phyloP scores from a whole-genome alignment of 2,888 invertebrate species.

The Podotricha telesiphe region DNA sequence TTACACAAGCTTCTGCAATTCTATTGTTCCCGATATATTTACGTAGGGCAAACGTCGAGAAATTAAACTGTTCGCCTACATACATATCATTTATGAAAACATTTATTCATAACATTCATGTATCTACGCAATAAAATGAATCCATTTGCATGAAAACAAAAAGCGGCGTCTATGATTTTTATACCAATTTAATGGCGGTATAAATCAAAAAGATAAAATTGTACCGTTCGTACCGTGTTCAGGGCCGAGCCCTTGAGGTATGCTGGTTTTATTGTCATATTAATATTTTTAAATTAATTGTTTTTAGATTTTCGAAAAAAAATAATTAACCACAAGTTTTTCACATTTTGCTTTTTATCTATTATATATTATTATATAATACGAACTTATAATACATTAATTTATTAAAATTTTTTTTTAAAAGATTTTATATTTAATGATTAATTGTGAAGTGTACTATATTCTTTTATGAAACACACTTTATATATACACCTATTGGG shows the following conservation, averaged over 20 bases:
- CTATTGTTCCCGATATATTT: constrained; percentile 44
- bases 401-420: too few relatives aligned
- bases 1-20: constrained; percentile 17
- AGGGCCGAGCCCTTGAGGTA: constrained; percentile 50
- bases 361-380: too few relatives aligned
- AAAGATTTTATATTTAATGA: too few relatives aligned
- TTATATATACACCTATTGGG: too few relatives aligned
- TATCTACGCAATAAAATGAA: constrained; percentile 57
- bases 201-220: constrained; percentile 68
- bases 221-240: constrained; percentile 56
- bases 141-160: constrained; percentile 63
- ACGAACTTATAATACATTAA: too few relatives aligned
- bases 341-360: too few relatives aligned
- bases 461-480: too few relatives aligned
- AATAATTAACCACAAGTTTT: too few relatives aligned
- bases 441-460: too few relatives aligned
- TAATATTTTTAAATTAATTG: constrained; percentile 10
- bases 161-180: constrained; percentile 63
- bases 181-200: constrained; percentile 63
- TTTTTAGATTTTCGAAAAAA: too few relatives aligned
- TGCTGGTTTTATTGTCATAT: constrained; percentile 54
- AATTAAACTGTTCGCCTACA: constrained; percentile 44
- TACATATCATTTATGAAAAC: constrained; percentile 39
- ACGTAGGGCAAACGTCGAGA: constrained; percentile 41
- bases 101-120: constrained; percentile 46